phyloP scores from a whole-genome alignment of 2,113 vertebrate species.

The Lucifuga dentata region DNA sequence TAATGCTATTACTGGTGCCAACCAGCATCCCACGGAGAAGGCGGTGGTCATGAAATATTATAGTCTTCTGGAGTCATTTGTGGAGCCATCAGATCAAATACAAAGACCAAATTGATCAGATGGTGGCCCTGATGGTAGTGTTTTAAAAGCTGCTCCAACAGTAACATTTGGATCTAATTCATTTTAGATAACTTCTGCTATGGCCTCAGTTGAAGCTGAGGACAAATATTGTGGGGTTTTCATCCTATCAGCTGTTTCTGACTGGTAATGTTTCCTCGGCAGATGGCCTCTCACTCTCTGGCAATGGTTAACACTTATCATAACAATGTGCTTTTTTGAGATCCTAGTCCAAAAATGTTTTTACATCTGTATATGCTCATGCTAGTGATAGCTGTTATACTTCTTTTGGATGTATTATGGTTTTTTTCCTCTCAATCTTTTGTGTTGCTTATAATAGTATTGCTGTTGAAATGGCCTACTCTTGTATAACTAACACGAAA shows the following conservation, averaged over 20 bases:
- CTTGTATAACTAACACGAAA: slow-evolving; percentile 56
- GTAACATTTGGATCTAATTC: slow-evolving; percentile 16
- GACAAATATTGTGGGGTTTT: slow-evolving; percentile 18
- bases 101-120: slow-evolving; percentile 50
- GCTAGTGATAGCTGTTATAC: slow-evolving; percentile 8
- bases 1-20: slow-evolving; percentile 32
- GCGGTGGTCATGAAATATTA: slow-evolving; percentile 22
- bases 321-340: not conserved
- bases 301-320: slow-evolving; percentile 10
- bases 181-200: slow-evolving; percentile 26
- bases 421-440: not conserved
- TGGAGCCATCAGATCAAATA: slow-evolving; percentile 54
- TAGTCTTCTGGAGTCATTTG: slow-evolving; percentile 45
- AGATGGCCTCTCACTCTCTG: slow-evolving; percentile 28
- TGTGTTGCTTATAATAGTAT: not conserved
- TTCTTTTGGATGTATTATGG: not conserved
- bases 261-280: slow-evolving; percentile 14
- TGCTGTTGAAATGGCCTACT: slow-evolving; percentile 9
- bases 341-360: slow-evolving; percentile 10
- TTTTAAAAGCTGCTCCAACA: slow-evolving; percentile 29
- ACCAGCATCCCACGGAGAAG: not conserved
- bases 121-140: slow-evolving; percentile 24
- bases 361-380: slow-evolving; percentile 24
- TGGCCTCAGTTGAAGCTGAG: slow-evolving; percentile 13
- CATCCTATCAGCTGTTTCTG: slow-evolving; percentile 33